phyloP scores from a whole-genome alignment of 2,797 vertebrate genomes.

The Brotula barbata region DNA sequence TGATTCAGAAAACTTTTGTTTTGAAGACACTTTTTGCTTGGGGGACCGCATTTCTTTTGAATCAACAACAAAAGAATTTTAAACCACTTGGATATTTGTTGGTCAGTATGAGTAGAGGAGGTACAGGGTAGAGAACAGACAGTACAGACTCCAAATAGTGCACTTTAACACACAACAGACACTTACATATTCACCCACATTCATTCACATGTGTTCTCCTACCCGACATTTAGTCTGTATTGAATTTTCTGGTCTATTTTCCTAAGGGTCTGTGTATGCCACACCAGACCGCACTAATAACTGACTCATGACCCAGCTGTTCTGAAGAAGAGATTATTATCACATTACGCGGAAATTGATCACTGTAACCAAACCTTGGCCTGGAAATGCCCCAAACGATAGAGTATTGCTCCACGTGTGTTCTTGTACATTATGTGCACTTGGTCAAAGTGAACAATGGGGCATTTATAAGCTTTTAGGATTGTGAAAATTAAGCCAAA shows the following conservation, averaged over 20 bases:
- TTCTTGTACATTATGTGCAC: slow-evolving; percentile 13
- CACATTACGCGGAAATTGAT: slow-evolving; percentile 44
- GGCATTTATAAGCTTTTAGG: slow-evolving; percentile 17
- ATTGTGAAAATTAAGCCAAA: slow-evolving; percentile 21
- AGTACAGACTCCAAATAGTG: slow-evolving; percentile 17
- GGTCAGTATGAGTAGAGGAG: slow-evolving; percentile 3
- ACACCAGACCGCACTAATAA: slow-evolving; percentile 45
- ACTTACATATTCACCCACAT: not conserved
- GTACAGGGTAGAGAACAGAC: not conserved
- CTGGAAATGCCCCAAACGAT: slow-evolving; percentile 50
- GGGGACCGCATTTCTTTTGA: too few relatives aligned
- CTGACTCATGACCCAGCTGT: slow-evolving; percentile 53
- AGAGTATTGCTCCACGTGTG: slow-evolving; percentile 20
- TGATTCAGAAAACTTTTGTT: not conserved
- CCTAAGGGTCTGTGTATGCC: slow-evolving; percentile 42
- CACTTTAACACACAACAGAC: slow-evolving; percentile 30
- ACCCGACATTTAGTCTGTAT: slow-evolving; percentile 38
- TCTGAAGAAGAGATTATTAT: slow-evolving; percentile 44
- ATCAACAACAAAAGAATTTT: slow-evolving; percentile 5
- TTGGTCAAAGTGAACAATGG: slow-evolving; percentile 20
- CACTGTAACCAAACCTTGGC: slow-evolving; percentile 36
- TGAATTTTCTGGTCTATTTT: slow-evolving; percentile 44
- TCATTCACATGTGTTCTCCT: slow-evolving; percentile 28
- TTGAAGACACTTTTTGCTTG: not conserved
- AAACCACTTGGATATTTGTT: slow-evolving; percentile 3